Evolutionary conservation across 2,888 invertebrate species (phyloP).

Genomic region (Rhopalosiphum nymphaeae): DNA sequence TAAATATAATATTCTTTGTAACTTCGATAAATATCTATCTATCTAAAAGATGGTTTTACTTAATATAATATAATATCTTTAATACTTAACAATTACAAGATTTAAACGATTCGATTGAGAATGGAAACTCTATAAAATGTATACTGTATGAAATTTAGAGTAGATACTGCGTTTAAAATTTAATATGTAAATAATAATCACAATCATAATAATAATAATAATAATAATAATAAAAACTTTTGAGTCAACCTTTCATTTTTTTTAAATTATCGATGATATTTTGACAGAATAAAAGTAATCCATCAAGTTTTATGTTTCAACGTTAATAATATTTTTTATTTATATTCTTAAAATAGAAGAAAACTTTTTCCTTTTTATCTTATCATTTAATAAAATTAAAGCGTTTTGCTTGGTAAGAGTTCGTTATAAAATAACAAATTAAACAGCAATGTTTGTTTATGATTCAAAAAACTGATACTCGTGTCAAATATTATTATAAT

Average conservation of each 20-base stretch:
- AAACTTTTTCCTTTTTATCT: background rate
- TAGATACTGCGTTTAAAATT: background rate
- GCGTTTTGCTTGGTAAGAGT: background rate
- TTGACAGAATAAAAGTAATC: constrained; percentile 28
- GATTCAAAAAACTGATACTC: background rate
- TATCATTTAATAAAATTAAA: background rate
- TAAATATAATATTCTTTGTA: background rate
- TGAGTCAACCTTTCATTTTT: background rate
- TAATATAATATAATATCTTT: background rate
- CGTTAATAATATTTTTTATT: background rate
- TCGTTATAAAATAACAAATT: background rate
- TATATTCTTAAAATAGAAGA: background rate
- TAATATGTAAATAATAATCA: background rate
- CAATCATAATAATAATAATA: background rate
- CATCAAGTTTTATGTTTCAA: background rate
- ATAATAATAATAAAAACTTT: background rate
- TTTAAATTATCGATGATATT: background rate
- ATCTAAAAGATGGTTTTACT: background rate
- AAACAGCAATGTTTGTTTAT: background rate
- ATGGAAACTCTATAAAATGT: background rate
- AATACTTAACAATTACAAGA: background rate
- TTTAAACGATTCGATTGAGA: background rate
- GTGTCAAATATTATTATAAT: background rate
- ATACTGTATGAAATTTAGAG: background rate
- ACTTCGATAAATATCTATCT: background rate